Evolutionary conservation across 2,888 invertebrate species (phyloP).

Genomic region (Caenorhabditis doughertyi): DNA sequence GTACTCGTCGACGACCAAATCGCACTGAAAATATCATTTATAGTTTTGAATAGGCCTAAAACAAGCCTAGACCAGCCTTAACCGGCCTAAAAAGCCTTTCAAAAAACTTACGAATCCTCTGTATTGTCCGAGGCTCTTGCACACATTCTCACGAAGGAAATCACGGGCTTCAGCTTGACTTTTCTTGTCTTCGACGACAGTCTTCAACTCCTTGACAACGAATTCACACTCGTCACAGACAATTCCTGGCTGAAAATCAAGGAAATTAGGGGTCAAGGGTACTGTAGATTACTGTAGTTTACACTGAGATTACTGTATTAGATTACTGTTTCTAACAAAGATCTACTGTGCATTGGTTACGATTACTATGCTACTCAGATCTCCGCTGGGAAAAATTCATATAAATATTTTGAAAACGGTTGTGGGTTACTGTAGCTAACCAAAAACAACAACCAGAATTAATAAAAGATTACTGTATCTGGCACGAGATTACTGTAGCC

Average conservation of each 20-base stretch:
- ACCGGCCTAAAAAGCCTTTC: neutral
- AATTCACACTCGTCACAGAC: conserved; percentile 82
- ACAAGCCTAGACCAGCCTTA: too few species aligned
- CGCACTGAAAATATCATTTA: conserved; percentile 77
- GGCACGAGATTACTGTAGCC: too few species aligned
- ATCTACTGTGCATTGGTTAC: too few species aligned
- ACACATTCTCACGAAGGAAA: conserved; percentile 76
- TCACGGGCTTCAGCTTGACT: conserved; percentile 70
- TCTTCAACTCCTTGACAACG: conserved; percentile 78
- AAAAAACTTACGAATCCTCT: conserved; percentile 73
- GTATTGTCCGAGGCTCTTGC: conserved; percentile 77
- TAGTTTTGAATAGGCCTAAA: too few species aligned
- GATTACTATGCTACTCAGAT: too few species aligned
- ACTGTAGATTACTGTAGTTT: neutral
- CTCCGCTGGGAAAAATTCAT: too few species aligned
- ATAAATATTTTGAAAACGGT: too few species aligned
- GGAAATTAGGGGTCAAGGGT: neutral
- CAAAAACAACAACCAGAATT: too few species aligned
- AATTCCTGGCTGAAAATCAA: conserved; percentile 71
- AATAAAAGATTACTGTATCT: too few species aligned
- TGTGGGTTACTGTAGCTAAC: too few species aligned
- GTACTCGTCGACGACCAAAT: conserved; percentile 79
- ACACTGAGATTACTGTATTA: too few species aligned
- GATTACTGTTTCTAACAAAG: too few species aligned
- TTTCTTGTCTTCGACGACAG: conserved; percentile 74